Evolutionary conservation across 2,888 invertebrate genomes (phyloP).

Genomic region (Beris chalybata): DNA sequence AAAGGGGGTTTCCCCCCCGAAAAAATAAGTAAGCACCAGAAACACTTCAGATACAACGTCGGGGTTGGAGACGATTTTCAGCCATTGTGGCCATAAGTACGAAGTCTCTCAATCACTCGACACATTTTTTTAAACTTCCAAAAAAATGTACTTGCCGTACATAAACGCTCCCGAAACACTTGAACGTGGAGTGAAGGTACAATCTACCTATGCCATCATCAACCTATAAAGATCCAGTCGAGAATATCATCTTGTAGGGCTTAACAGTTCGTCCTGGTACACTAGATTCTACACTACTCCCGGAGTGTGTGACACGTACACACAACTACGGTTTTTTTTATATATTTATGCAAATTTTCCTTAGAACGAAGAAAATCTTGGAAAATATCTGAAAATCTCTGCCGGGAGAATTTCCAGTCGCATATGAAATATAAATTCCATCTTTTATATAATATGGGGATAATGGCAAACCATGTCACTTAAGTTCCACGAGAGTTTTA

Average conservation of each 20-base stretch:
- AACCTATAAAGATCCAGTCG: conserved; percentile 10
- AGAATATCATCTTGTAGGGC: conserved; percentile 7
- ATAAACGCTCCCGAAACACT: conserved; percentile 4
- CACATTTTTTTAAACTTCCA: conserved; percentile 3
- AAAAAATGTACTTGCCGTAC: neutral
- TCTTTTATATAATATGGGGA: conserved; percentile 7
- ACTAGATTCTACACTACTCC: neutral
- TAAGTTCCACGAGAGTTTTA: conserved; percentile 19
- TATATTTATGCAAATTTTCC: conserved; percentile 32
- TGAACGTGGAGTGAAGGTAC: conserved; percentile 3
- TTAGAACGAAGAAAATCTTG: conserved; percentile 8
- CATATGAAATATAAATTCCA: conserved; percentile 8
- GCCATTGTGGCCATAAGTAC: conserved; percentile 11
- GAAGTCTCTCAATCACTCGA: conserved; percentile 22
- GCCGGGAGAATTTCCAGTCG: neutral
- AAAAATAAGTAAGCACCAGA: neutral
- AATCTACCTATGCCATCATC: conserved; percentile 12
- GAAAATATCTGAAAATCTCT: conserved; percentile 23
- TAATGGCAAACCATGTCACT: conserved; percentile 19
- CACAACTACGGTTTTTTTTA: conserved; percentile 11
- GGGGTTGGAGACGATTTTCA: neutral
- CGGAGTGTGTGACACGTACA: neutral
- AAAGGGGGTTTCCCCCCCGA: neutral
- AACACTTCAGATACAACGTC: neutral
- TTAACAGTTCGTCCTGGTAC: neutral